Conservation (phyloP, 2,113 vertebrate species). For the Neopipo cinnamomea region DNA sequence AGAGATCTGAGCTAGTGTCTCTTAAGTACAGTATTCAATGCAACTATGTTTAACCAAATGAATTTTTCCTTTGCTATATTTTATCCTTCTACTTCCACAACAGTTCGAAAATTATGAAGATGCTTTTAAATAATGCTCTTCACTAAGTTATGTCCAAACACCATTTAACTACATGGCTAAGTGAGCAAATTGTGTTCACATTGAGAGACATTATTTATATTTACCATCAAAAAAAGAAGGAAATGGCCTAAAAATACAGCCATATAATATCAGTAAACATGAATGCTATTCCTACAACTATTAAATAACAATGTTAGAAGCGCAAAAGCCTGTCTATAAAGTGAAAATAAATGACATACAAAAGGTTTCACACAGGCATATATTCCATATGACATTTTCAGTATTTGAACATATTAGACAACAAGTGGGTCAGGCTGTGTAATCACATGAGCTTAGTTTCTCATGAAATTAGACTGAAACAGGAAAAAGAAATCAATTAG, state of each 20-base stretch:
- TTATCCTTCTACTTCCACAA: background rate
- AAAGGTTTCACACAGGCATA: background rate
- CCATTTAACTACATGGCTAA: fast-evolving
- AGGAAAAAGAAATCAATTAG: background rate
- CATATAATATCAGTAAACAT: background rate
- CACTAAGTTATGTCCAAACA: background rate
- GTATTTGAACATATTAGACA: background rate
- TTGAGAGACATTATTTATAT: background rate
- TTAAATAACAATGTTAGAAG: background rate
- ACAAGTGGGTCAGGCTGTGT: background rate
- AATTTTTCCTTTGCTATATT: background rate
- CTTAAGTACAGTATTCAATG: background rate
- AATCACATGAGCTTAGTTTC: background rate
- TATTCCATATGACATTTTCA: background rate
- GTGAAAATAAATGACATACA: background rate
- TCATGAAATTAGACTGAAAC: background rate
- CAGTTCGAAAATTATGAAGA: background rate
- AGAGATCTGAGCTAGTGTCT: background rate
- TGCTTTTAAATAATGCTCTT: background rate
- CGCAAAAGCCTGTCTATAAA: background rate
- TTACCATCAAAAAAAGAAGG: background rate
- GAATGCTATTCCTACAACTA: background rate
- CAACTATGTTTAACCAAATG: background rate
- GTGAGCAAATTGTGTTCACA: background rate
- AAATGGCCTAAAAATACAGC: background rate